Conservation (phyloP, 1,140 invertebrate species). For the Pectinophora gossypiella region DNA sequence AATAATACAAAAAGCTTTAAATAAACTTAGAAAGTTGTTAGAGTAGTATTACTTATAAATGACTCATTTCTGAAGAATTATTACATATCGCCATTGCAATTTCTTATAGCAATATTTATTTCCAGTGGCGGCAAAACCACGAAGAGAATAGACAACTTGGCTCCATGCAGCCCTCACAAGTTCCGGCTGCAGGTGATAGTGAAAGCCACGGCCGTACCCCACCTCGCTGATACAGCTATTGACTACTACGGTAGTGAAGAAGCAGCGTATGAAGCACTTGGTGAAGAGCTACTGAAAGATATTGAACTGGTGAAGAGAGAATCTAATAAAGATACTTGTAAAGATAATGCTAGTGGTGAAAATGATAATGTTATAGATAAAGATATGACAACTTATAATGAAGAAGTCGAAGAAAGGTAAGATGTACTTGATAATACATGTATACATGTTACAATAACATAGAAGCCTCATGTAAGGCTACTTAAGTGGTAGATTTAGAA, state of each 20-base stretch:
- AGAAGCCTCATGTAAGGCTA: no score
- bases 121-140: conserved; percentile 52
- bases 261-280: conserved; percentile 14
- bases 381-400: no score
- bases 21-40: no score
- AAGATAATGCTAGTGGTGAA: not conserved
- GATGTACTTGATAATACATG: no score
- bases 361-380: conserved; percentile 5
- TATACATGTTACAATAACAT: no score
- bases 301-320: not conserved
- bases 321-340: no score
- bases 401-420: not conserved
- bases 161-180: conserved; percentile 50
- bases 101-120: conserved; percentile 1
- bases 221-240: conserved; percentile 22
- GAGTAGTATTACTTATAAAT: no score
- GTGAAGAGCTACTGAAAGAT: not conserved
- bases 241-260: conserved; percentile 26
- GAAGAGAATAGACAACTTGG: conserved; percentile 50
- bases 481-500: no score
- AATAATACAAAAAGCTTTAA: no score
- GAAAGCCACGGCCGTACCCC: conserved; percentile 25
- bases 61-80: no score
- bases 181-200: conserved; percentile 48
- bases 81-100: no score